Evolutionary conservation across 2,888 invertebrate species (phyloP), one percentile per base, ranked within the genome.

Genomic region (Notodonta dromedarius): DNA sequence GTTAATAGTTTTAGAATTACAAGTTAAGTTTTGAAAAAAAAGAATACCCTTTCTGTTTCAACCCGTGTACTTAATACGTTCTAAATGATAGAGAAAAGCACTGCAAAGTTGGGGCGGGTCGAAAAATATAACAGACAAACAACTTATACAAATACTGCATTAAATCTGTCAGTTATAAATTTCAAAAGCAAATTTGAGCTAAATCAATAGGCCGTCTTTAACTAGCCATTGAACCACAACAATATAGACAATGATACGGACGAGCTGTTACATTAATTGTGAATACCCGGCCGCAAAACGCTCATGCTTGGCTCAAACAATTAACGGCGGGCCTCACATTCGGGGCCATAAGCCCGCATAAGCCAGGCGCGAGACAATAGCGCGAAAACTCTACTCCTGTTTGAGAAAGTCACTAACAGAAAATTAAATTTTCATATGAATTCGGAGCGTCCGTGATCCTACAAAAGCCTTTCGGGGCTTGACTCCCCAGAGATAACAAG

Each of bases 341-440:
- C 79, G 83, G 65, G 76, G 78, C 71, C 79, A 74, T 86, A 88
- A 88, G 86, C 91, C 90, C 89, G 87, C 88, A 90, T 90, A 89
- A 90, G 87, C 90, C 78, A 77, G 71, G 74, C 81, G 79, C 80
- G 82, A 89, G 85, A 91, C 91, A 92, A 90, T 89, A 84, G 88
- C 85, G 83, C 83, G 85, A 85, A 85, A 89, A 88, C 88, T 88
- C 86, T 62, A 75, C 85, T 84, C 83, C 83, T 78, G 84, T 90
- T 90, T 84, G 85, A 83, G 88, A 87, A 87, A 86, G 88, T 88
- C 87, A 86, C 87, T 86, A 85, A 87, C 88, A 84, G 87, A 89
- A 90, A 89, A 91, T 91, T 91, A 86, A 91, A 91, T 91, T 90
- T 92, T 91, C 90, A 89, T 91, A 90, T 87, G 88, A 89, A 89